Percentiles rank a stretch among this genome's conserved stretches.
Evolutionary conservation across 2,113 vertebrate species (phyloP).

Genomic region (Gila orcuttii): DNA sequence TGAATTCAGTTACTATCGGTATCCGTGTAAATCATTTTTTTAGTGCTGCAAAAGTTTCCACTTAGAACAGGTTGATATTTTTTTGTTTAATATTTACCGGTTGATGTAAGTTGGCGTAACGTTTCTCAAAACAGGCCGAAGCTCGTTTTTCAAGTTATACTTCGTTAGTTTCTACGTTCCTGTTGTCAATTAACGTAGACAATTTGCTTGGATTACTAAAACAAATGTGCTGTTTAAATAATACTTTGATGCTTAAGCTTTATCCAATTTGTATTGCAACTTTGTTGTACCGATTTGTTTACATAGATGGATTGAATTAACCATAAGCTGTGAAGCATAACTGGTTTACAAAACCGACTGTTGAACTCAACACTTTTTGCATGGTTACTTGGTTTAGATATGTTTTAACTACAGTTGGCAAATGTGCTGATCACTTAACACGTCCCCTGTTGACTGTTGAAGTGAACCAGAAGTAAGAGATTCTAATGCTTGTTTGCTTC

Average conservation of each 20-base stretch:
- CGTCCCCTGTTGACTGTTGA: background rate
- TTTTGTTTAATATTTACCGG: no score
- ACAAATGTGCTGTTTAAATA: background rate
- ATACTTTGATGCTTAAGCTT: background rate
- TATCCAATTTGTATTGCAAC: background rate
- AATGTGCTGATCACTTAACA: constrained; percentile 18
- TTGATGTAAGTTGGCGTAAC: background rate
- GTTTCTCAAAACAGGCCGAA: background rate
- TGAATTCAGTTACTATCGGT: background rate
- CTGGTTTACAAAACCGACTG: background rate
- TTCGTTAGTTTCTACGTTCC: background rate
- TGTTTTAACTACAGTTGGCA: background rate
- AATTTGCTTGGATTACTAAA: background rate
- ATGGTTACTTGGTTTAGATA: background rate
- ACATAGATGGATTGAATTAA: constrained; percentile 22
- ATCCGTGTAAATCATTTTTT: background rate
- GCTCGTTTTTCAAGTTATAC: constrained; percentile 37
- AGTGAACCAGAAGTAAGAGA: background rate
- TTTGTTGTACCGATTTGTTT: constrained; percentile 19
- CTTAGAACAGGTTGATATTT: background rate
- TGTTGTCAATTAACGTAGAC: background rate
- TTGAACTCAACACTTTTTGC: background rate
- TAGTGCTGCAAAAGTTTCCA: background rate
- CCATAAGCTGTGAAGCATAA: background rate
- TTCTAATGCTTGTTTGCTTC: background rate